Conservation (phyloP, 2,113 vertebrate species). For the Eonycteris spelaea region DNA sequence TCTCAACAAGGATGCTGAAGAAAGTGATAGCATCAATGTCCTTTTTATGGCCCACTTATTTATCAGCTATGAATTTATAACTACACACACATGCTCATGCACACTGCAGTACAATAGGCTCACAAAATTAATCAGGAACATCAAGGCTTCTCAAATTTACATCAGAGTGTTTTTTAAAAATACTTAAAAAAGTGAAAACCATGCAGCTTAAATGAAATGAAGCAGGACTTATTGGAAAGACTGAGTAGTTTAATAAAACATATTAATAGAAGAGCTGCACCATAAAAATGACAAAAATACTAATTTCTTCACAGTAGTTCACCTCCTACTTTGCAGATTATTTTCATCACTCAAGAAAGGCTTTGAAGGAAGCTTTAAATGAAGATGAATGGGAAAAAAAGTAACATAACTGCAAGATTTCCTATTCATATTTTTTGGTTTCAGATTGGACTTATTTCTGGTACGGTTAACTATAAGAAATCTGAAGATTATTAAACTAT, state of each 20-base stretch:
- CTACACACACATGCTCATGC: too few species aligned
- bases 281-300: slow-evolving; percentile 58
- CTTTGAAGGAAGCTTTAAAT: slow-evolving; percentile 28
- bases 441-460: slow-evolving; percentile 41
- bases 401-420: background rate
- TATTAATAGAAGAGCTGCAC: slow-evolving; percentile 24
- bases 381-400: slow-evolving; percentile 43
- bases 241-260: slow-evolving; percentile 57
- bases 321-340: slow-evolving; percentile 8
- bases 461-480: background rate
- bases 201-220: background rate
- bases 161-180: background rate
- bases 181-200: background rate
- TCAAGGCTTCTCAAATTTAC: background rate
- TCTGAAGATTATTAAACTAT: background rate
- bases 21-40: background rate
- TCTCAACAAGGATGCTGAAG: background rate
- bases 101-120: background rate
- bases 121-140: background rate
- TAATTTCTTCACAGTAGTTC: slow-evolving; percentile 28
- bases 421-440: slow-evolving; percentile 35
- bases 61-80: background rate
- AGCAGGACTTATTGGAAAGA: slow-evolving; percentile 10
- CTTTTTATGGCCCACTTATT: background rate
- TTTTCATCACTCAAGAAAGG: slow-evolving; percentile 36